Percentiles rank a stretch among this genome's conserved stretches.
These are phyloP conservation scores for Anarhynchus alexandrinus DNA, from an alignment of 2,113 vertebrate species.

Conservation along the genomic window DNA sequence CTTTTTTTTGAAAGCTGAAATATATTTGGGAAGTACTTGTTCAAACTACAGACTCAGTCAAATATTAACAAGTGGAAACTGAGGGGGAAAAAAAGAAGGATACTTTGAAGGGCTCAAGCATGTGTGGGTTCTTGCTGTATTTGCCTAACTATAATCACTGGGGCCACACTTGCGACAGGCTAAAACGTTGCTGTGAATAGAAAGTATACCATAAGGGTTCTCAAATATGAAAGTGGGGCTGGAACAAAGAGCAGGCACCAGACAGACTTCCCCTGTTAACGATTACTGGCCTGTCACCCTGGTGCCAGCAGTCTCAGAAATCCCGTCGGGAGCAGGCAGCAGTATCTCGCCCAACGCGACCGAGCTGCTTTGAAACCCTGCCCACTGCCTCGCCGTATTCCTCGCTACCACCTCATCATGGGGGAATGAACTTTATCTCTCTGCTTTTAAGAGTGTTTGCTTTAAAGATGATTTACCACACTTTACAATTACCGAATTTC, in stretches of 20 bases:
- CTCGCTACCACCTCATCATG: constrained; percentile 9
- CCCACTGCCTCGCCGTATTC: constrained; percentile 28
- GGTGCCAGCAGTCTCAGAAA: constrained; percentile 75
- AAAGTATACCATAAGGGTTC: constrained; percentile 68
- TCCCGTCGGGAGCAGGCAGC: constrained; percentile 27
- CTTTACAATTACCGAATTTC: constrained; percentile 65
- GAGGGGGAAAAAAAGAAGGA: not conserved
- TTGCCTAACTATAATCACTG: constrained; percentile 47
- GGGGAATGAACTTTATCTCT: constrained; percentile 68
- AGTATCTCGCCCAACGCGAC: constrained; percentile 27
- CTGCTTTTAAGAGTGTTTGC: constrained; percentile 67
- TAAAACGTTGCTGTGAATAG: constrained; percentile 58
- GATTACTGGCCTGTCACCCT: constrained; percentile 69
- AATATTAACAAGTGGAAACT: constrained; percentile 52
- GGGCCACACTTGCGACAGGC: constrained; percentile 48
- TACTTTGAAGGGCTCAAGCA: constrained; percentile 1
- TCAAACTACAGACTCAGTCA: constrained; percentile 55
- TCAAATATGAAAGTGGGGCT: constrained; percentile 69
- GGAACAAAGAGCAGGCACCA: constrained; percentile 73
- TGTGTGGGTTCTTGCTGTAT: constrained; percentile 39
- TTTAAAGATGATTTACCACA: constrained; percentile 71
- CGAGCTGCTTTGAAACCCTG: constrained; percentile 68
- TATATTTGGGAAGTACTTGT: constrained; percentile 66
- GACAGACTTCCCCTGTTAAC: constrained; percentile 76
- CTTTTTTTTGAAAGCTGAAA: constrained; percentile 27